Conservation (phyloP, 2,888 invertebrate species). For the Bombyx huttoni region DNA sequence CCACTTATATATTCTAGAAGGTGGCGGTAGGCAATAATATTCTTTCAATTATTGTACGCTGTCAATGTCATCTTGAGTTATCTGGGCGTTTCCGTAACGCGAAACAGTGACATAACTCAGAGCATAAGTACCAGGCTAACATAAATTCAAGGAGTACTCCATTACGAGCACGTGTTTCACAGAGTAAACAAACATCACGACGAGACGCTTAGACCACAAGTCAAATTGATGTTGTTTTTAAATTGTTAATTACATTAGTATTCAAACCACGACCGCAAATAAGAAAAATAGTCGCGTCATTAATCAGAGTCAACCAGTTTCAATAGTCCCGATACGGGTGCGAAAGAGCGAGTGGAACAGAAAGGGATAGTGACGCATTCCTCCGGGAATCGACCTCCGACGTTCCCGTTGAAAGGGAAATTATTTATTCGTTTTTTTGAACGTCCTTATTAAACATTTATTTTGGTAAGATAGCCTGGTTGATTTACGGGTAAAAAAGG, state of each 20-base stretch:
- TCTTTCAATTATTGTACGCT: too few relatives aligned
- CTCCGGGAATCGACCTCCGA: constrained; percentile 31
- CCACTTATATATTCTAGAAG: too few relatives aligned
- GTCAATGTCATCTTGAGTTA: too few relatives aligned
- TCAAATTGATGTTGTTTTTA: neutral
- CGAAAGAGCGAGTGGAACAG: constrained; percentile 24
- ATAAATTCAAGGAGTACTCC: constrained; percentile 8
- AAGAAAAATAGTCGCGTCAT: constrained; percentile 34
- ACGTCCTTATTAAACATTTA: constrained; percentile 28
- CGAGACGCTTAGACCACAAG: neutral
- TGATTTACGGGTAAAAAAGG: constrained; percentile 28
- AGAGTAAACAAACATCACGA: neutral
- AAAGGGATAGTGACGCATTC: constrained; percentile 53
- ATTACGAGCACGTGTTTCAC: neutral
- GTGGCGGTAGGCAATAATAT: too few relatives aligned
- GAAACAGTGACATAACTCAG: constrained; percentile 10
- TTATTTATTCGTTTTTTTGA: constrained; percentile 36
- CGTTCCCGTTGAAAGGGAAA: constrained; percentile 54
- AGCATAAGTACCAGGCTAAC: constrained; percentile 13
- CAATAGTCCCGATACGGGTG: constrained; percentile 15
- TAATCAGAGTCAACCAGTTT: constrained; percentile 59
- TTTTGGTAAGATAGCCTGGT: constrained; percentile 11
- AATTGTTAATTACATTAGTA: constrained; percentile 36
- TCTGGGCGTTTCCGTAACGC: neutral
- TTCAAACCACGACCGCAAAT: constrained; percentile 23